phyloP scores from a whole-genome alignment of 2,888 invertebrate species.

The Diarsia rubi region DNA sequence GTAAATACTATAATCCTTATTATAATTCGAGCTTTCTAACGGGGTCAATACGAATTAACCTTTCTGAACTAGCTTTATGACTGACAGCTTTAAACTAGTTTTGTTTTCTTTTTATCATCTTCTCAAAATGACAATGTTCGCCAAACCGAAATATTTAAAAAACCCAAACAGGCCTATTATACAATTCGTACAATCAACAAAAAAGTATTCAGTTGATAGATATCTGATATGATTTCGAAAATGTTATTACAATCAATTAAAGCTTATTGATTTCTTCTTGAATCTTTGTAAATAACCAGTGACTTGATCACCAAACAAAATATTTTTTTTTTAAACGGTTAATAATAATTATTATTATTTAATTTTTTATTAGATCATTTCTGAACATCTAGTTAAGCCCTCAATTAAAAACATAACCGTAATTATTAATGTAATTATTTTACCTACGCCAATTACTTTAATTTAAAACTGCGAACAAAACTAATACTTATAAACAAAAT shows the following conservation, averaged over 20 bases:
- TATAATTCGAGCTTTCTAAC: slow-evolving; percentile 2
- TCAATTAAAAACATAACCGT: no score
- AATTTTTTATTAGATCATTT: no score
- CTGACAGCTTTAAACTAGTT: not conserved
- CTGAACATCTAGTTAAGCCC: not conserved
- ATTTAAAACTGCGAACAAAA: not conserved
- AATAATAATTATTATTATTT: not conserved
- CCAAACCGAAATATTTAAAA: not conserved
- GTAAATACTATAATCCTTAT: not conserved
- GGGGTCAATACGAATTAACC: not conserved
- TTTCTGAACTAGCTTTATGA: not conserved
- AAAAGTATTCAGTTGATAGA: not conserved
- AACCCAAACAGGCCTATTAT: not conserved
- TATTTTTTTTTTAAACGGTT: not conserved
- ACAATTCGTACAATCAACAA: not conserved
- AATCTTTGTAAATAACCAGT: not conserved
- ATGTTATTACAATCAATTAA: not conserved
- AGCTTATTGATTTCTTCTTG: not conserved
- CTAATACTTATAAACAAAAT: not conserved
- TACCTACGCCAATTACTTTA: not conserved
- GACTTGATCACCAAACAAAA: not conserved
- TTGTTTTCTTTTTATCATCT: not conserved
- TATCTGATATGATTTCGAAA: not conserved
- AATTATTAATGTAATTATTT: not conserved
- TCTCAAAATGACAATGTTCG: not conserved